Evolutionary conservation across 2,113 vertebrate genomes (phyloP), one percentile per base, ranked within the genome.

Genomic region (Poeciliopsis prolifica): DNA sequence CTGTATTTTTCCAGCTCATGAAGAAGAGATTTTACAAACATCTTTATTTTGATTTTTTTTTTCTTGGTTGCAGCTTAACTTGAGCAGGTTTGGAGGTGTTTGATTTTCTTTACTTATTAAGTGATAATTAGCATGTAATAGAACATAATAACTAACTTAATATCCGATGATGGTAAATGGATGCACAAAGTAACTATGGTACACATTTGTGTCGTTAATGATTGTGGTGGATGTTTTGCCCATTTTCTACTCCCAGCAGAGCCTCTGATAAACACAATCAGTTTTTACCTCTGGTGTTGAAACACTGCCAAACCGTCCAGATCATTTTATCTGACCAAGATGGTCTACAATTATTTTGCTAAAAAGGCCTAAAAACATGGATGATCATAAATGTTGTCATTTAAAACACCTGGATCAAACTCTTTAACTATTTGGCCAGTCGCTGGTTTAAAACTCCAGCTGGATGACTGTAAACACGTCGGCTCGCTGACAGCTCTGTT

Each of bases 211-310:
- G 9, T 58, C 1, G 51, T 58, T 58, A 58, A 24, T 22, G 22
- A 58, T 24, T 58, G 51, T 58, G 19, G 51, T 58, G 51, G 51
- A 66, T 85, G 70, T 77, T 66, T 80, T 68, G 58, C 78, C 15
- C 85, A n/a, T 64, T 70, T 54, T 24, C 42, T 80, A 75, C 83
- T 80, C 72, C 67, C 74, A 17, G 81, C 79, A 78, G 87, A 86
- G 83, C 80, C 74, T 54, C 88, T 82, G 81, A 78, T 61, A 62
- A 81, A 85, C 84, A 48, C 24, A 48, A 10, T 12, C 62, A 8
- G 19, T 5, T 33, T 65, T 79, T n/a, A 62, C 28, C 44, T 13
- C 14, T 58, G 58, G 37, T 70, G 63, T 17, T 26, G 8, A 28
- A 61, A 60, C 11, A 31, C 68, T 30, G 61, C 71, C 67, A 71